phyloP scores from a whole-genome alignment of 2,888 invertebrate genomes.

The Steromphala cineraria region DNA sequence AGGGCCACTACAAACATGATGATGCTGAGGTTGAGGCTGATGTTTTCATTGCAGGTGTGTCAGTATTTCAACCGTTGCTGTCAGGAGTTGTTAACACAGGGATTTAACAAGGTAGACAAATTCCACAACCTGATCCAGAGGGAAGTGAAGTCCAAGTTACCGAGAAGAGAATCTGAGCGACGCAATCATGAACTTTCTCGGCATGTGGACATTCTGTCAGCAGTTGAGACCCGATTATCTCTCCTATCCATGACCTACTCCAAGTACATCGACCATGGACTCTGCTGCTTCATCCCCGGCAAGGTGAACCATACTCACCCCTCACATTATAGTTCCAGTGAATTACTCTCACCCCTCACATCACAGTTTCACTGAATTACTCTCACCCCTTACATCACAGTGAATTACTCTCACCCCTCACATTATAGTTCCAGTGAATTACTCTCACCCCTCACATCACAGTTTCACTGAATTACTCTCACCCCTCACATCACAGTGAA shows the following conservation, averaged over 20 bases:
- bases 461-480: no score
- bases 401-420: no score
- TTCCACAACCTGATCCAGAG: constrained; percentile 86
- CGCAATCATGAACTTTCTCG: constrained; percentile 88
- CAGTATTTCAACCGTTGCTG: constrained; percentile 85
- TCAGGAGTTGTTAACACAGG: constrained; percentile 86
- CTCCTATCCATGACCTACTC: constrained; percentile 94
- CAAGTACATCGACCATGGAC: constrained; percentile 88
- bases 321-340: no score
- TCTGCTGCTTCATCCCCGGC: constrained; percentile 95
- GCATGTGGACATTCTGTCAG: constrained; percentile 92
- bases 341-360: no score
- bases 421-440: no score
- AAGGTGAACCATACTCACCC: constrained; percentile 80
- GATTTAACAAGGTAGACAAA: constrained; percentile 87
- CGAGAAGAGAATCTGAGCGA: constrained; percentile 91
- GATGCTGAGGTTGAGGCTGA: no score
- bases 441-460: no score
- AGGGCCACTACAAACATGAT: no score
- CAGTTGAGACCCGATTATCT: constrained; percentile 92
- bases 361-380: no score
- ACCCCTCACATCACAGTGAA: no score
- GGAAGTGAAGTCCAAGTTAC: constrained; percentile 87
- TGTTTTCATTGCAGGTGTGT: constrained; percentile 82
- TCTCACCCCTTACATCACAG: no score